Evolutionary conservation across 2,888 invertebrate species (phyloP).

Genomic region (Dryobotodes eremita): DNA sequence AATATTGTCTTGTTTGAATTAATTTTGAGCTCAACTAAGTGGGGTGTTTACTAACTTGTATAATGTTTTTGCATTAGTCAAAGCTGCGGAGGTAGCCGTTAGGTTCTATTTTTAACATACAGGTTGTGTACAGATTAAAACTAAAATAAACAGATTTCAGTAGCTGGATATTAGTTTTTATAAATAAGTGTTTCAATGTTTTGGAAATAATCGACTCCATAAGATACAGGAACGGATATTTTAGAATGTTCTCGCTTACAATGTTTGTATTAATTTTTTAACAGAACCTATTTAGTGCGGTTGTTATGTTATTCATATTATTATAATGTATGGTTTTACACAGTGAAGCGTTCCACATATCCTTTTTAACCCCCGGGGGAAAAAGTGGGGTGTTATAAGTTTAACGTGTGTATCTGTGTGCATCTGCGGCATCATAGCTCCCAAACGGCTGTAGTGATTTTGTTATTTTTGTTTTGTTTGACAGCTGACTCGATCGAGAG

Average conservation of each 20-base stretch:
- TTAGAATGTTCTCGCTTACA: background rate
- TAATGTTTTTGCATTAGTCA: background rate
- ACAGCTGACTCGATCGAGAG: too few relatives aligned
- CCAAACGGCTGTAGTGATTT: too few relatives aligned
- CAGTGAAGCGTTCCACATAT: background rate
- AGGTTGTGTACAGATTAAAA: background rate
- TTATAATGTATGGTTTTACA: constrained; percentile 1
- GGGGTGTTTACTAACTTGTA: constrained; percentile 14
- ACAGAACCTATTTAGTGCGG: background rate
- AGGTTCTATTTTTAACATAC: background rate
- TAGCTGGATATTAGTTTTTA: background rate
- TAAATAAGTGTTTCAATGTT: background rate
- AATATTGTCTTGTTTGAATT: constrained; percentile 48
- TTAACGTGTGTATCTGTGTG: too few relatives aligned
- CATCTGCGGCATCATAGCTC: too few relatives aligned
- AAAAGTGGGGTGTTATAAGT: too few relatives aligned
- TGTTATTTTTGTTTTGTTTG: too few relatives aligned
- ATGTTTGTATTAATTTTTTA: background rate
- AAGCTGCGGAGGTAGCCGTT: background rate
- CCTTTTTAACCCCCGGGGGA: background rate
- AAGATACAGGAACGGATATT: background rate
- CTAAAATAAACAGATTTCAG: background rate
- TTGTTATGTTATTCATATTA: background rate
- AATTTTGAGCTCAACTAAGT: constrained; percentile 30
- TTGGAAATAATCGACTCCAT: background rate